Percentiles rank a stretch among this genome's conserved stretches.
Conservation (phyloP, 1,140 invertebrate genomes). For the Drosophila prosaltans region DNA sequence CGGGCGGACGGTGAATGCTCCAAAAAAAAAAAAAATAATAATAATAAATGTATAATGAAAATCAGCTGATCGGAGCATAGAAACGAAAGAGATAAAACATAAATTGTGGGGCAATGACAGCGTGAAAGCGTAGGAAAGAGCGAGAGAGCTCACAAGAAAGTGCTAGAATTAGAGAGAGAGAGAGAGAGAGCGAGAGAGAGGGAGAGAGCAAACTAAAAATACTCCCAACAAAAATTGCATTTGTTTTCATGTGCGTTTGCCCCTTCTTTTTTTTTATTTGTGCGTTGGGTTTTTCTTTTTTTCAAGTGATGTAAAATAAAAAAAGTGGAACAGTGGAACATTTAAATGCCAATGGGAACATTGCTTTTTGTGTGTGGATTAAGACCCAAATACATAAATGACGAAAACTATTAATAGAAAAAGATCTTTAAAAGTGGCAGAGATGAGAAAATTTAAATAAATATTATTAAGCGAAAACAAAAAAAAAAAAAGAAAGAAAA, state of each 20-base stretch:
- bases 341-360: conserved; percentile 37
- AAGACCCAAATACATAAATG: conserved; percentile 23
- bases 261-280: conserved; percentile 4
- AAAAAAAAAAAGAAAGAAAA: conserved; percentile 24
- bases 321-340: conserved; percentile 53
- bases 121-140: conserved; percentile 27
- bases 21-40: conserved; percentile 4
- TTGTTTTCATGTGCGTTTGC: conserved; percentile 1
- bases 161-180: conserved; percentile 1
- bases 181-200: conserved; percentile 5
- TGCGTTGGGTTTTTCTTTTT: not conserved
- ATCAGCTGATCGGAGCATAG: conserved; percentile 58
- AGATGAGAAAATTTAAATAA: conserved; percentile 15
- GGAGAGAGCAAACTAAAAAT: conserved; percentile 15
- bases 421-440: conserved; percentile 30
- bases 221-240: not conserved
- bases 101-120: not conserved
- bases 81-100: conserved; percentile 34
- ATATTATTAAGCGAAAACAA: conserved; percentile 11
- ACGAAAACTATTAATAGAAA: conserved; percentile 58
- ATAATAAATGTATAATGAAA: not conserved
- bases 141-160: conserved; percentile 19
- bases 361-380: too few species aligned
- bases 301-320: conserved; percentile 10
- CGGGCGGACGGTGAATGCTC: conserved; percentile 54